Conservation (phyloP, 2,797 vertebrate species). For the Microctenopoma stevenorrisi region DNA sequence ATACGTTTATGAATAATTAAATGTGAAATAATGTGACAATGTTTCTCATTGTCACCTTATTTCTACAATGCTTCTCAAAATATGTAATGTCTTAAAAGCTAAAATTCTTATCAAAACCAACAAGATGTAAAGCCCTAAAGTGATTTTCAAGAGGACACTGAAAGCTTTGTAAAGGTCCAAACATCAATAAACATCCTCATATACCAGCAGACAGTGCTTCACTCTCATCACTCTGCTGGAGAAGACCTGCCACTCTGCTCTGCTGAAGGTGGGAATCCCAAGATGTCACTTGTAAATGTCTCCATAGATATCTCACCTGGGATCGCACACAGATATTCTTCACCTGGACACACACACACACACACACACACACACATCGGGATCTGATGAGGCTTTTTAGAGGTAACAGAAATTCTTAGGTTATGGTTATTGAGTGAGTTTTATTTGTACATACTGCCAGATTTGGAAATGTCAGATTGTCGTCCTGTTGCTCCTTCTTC, state of each 20-base stretch:
- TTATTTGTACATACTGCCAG: conserved; percentile 70
- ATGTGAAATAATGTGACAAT: too few species aligned
- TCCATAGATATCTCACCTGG: conserved; percentile 88
- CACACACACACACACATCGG: conserved; percentile 1
- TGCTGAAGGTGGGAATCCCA: conserved; percentile 81
- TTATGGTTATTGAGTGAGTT: not conserved
- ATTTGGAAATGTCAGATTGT: conserved; percentile 53
- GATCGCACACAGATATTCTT: conserved; percentile 79
- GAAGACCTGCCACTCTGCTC: conserved; percentile 12
- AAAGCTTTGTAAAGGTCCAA: too few species aligned
- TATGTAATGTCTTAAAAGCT: too few species aligned
- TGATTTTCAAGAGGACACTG: too few species aligned
- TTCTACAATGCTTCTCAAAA: too few species aligned
- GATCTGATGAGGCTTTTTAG: conserved; percentile 2
- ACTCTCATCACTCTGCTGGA: conserved; percentile 42
- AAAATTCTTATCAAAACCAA: too few species aligned
- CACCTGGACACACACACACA: conserved; percentile 44
- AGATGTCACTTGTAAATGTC: conserved; percentile 84
- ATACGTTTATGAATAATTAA: too few species aligned
- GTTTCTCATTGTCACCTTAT: too few species aligned
- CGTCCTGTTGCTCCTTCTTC: conserved; percentile 16
- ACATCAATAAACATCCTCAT: not conserved
- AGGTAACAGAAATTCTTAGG: not conserved
- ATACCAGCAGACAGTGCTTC: conserved; percentile 13
- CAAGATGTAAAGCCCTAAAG: too few species aligned